A percentile compares a stretch with the other conserved stretches of the same genome.
phyloP scores from a whole-genome alignment of 2,113 vertebrate genomes.

The Lophotis ruficrista region DNA sequence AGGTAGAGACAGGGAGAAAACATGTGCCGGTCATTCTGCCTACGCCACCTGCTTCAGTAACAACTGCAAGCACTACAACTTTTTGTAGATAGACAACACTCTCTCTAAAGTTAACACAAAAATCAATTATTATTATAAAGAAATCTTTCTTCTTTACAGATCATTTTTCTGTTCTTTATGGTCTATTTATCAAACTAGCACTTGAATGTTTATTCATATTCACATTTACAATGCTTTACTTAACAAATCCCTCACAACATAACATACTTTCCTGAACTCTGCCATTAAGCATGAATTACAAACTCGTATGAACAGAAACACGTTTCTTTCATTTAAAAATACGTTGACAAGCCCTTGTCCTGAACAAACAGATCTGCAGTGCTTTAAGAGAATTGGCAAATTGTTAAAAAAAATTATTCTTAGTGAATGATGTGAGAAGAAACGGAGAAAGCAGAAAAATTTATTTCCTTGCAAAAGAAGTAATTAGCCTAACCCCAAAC shows the following conservation, averaged over 20 bases:
- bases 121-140: not conserved
- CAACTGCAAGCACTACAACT: not conserved
- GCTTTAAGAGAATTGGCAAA: not conserved
- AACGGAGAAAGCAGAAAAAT: not conserved
- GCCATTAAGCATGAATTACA: not conserved
- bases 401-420: not conserved
- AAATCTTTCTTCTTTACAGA: not conserved
- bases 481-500: not conserved
- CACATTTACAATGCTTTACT: not conserved
- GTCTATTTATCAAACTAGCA: not conserved
- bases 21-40: not conserved
- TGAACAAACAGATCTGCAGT: not conserved
- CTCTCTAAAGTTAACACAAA: not conserved
- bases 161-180: not conserved
- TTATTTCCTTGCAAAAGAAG: not conserved
- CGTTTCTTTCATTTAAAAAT: constrained; percentile 1
- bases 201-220: not conserved
- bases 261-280: not conserved
- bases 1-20: constrained; percentile 1
- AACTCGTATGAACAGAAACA: not conserved
- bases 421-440: not conserved
- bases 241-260: not conserved
- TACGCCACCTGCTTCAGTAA: not conserved
- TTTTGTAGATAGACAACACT: not conserved
- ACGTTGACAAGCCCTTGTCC: not conserved